phyloP scores from a whole-genome alignment of 2,113 vertebrate species.

The Phodopus roborovskii region DNA sequence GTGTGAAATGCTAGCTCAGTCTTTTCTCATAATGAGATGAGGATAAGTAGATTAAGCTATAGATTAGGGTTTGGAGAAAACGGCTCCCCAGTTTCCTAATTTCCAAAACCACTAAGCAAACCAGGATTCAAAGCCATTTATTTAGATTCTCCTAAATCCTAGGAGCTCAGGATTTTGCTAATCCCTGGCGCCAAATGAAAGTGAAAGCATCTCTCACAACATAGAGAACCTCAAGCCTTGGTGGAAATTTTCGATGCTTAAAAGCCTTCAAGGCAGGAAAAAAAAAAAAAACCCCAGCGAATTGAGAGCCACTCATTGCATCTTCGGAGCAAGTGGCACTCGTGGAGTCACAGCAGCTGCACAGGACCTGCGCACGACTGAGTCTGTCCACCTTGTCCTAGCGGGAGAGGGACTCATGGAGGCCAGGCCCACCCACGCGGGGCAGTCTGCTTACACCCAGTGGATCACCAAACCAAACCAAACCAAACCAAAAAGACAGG shows the following conservation, averaged over 20 bases:
- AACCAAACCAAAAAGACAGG: neutral
- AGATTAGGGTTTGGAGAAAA: neutral
- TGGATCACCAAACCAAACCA: neutral
- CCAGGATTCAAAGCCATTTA: neutral
- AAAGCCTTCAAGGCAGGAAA: neutral
- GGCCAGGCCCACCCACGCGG: neutral
- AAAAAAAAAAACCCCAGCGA: neutral
- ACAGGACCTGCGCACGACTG: neutral
- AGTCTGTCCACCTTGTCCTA: neutral
- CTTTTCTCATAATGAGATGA: neutral
- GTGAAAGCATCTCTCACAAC: neutral
- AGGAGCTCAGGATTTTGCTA: neutral
- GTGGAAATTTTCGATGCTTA: neutral
- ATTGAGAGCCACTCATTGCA: neutral
- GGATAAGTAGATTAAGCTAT: neutral
- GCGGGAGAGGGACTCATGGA: neutral
- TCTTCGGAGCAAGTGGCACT: neutral
- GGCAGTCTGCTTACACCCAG: neutral
- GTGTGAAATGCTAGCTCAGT: neutral
- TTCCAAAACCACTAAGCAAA: neutral
- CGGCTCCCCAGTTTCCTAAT: rapidly evolving
- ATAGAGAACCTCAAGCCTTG: neutral
- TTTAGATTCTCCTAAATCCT: neutral
- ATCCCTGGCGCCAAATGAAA: neutral
- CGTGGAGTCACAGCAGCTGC: too few relatives aligned